These are phyloP conservation scores for Ciconia boyciana DNA, from an alignment of 2,113 vertebrate genomes.

Conservation along the genomic window DNA sequence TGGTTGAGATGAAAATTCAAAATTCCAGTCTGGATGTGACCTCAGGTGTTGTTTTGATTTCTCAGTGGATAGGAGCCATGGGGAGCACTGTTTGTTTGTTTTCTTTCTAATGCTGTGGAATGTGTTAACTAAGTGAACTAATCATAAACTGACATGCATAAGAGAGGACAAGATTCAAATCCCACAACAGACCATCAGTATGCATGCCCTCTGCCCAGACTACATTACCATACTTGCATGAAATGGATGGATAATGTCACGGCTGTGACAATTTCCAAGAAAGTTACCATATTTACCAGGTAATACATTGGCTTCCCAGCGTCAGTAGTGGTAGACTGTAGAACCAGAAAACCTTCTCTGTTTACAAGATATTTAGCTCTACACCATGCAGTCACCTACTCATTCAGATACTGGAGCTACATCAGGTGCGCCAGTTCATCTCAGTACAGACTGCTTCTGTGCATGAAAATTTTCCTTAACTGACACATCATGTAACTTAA, in stretches of 20 bases:
- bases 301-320: background rate
- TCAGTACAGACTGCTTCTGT: background rate
- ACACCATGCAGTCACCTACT: background rate
- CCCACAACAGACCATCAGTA: background rate
- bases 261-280: background rate
- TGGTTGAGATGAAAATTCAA: background rate
- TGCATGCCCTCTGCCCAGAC: background rate
- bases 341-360: background rate
- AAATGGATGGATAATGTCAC: background rate
- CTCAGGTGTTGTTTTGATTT: background rate
- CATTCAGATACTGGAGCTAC: background rate
- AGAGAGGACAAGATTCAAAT: background rate
- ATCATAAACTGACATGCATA: background rate
- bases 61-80: background rate
- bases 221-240: background rate
- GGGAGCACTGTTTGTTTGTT: background rate
- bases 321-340: background rate
- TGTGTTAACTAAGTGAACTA: background rate
- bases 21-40: background rate
- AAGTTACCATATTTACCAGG: background rate
- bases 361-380: background rate
- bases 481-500: background rate
- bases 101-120: background rate
- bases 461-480: background rate
- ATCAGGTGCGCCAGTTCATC: background rate